Conservation (phyloP, 2,797 vertebrate genomes). For the Gila robusta region DNA sequence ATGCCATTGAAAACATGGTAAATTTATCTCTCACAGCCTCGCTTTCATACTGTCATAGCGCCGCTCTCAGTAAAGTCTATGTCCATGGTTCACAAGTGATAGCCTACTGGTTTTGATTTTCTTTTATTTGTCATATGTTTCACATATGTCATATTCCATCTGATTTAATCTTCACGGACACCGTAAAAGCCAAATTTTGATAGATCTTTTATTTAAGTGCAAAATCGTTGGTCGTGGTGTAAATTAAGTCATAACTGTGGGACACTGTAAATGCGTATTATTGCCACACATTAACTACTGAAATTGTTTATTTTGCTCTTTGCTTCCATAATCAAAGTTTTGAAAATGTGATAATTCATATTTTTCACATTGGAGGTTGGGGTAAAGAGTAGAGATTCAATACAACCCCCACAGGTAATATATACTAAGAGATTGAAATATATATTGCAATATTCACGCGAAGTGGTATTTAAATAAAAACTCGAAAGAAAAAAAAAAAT, state of each 20-base stretch:
- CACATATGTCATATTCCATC: background rate
- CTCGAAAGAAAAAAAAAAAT: no score
- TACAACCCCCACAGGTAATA: background rate
- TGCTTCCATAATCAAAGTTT: background rate
- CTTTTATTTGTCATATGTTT: background rate
- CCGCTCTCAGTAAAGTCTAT: no score
- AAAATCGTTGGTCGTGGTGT: background rate
- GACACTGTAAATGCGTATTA: background rate
- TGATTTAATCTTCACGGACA: background rate
- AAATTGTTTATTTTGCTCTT: background rate
- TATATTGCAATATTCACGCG: background rate
- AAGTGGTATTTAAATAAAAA: background rate
- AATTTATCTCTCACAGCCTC: no score
- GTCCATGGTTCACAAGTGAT: no score
- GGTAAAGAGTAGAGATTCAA: background rate
- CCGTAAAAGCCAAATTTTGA: background rate
- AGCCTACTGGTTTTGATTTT: background rate
- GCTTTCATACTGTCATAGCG: no score
- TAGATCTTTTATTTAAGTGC: background rate
- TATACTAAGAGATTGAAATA: background rate
- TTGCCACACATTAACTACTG: background rate
- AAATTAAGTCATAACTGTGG: background rate
- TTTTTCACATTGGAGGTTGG: background rate
- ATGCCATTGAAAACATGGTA: no score
- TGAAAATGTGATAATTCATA: background rate